phyloP scores from a whole-genome alignment of 2,113 vertebrate genomes.

The Drymodes brunneopygia region DNA sequence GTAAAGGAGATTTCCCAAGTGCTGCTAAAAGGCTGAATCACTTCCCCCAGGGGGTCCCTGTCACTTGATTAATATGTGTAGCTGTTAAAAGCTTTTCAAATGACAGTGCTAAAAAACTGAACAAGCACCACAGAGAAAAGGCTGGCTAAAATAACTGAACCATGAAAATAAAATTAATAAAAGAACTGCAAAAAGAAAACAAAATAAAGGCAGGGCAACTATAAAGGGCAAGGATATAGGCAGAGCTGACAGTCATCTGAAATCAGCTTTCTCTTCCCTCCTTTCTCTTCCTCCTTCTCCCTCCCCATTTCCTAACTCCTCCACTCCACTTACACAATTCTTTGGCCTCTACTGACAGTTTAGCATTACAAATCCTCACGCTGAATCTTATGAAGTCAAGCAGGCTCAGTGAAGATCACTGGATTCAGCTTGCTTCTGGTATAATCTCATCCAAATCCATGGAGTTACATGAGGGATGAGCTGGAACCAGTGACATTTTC shows the following conservation, averaged over 20 bases:
- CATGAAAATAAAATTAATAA: neutral
- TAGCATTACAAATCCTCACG: neutral
- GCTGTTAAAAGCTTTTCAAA: constrained; percentile 18
- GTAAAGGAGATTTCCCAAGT: neutral
- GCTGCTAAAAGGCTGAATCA: neutral
- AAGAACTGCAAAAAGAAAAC: neutral
- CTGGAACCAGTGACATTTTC: neutral
- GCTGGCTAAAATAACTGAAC: neutral
- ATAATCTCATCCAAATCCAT: constrained; percentile 14
- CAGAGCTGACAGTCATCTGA: neutral
- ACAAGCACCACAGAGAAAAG: neutral
- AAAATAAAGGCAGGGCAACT: neutral
- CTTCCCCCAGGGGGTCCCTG: neutral
- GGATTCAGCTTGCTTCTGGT: neutral
- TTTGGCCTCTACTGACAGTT: neutral
- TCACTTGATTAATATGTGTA: neutral
- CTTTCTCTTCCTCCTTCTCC: neutral
- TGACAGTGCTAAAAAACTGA: neutral
- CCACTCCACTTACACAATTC: neutral
- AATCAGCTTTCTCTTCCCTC: neutral
- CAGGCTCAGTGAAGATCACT: neutral
- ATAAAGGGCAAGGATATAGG: neutral
- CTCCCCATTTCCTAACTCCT: neutral
- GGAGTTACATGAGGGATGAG: neutral
- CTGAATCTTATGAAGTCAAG: neutral